Base-by-base conservation (phyloP, 2,797 vertebrate genomes). In the Hyperoplus lanceolatus region DNA sequence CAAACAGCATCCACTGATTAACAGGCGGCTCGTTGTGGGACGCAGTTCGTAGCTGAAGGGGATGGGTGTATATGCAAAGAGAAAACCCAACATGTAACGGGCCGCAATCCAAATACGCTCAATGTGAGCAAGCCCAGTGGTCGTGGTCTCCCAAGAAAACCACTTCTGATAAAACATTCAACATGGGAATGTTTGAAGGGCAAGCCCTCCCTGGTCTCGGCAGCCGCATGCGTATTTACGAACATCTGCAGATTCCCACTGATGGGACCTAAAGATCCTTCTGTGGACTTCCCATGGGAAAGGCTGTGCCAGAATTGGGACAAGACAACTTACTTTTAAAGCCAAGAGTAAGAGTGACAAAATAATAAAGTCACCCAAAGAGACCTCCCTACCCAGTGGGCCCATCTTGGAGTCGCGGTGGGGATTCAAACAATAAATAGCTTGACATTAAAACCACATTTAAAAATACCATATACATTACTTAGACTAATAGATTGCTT, bases 141-240 rank as follows among this genome's bases (percentile, higher is more conserved):
- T 85, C 80, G 79, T 68, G 86, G 89, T 72, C 86, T 85, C 81
- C 82, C 71, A 63, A 88, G 63, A 70, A 90, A 90, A 69, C 90
- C 91, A 90, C 91, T 89, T 92, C 89, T 90, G 85, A 89, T 84
- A 90, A 29, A 90, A 89, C 84, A 80, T 74, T 78, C 73, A 49
- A 41, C 83, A 82, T 80, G 61, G 73, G 73, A 82, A 57, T 66
- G 84, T 90, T 91, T 87, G 84, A 88, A 83, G 89, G 86, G 74
- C 73, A 73, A 36, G 75, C 79, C 85, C 60, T 81, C 83, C 13
- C 60, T 38, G 84, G 63, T 62, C 77, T 81, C 57, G 14, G 75
- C 45, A 39, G 82, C 89, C 80, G 14, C 63, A 36, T 55, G 83
- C 50, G 36, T 85, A 73, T 91, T 90, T 83, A 92, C 89, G 88